phyloP scores from a whole-genome alignment of 1,140 invertebrate species.

The Pseudomyrmex gracilis region DNA sequence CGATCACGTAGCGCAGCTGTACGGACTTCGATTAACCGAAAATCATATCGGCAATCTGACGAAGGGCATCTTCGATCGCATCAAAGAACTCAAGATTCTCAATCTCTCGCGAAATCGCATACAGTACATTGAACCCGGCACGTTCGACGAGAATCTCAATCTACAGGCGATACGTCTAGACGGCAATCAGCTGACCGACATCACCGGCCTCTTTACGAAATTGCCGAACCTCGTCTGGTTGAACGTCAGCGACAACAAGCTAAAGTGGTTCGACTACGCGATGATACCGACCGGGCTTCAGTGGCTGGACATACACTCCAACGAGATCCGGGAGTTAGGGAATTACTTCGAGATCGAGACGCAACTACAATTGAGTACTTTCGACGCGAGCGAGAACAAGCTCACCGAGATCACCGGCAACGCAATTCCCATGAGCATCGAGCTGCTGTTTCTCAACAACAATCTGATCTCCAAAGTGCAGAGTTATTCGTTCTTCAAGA shows the following conservation, averaged over 20 bases:
- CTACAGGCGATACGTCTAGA: constrained; percentile 95
- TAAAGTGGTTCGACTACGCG: constrained; percentile 96
- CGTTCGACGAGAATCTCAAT: constrained; percentile 93
- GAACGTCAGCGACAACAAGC: constrained; percentile 95
- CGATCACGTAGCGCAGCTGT: constrained; percentile 91
- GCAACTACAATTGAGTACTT: constrained; percentile 92
- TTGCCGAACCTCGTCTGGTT: constrained; percentile 95
- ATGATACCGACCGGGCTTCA: constrained; percentile 95
- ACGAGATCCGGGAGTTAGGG: constrained; percentile 94
- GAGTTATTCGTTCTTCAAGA: constrained; percentile 97
- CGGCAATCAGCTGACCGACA: constrained; percentile 94
- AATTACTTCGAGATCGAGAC: constrained; percentile 96
- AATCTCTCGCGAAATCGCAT: constrained; percentile 96
- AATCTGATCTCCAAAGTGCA: constrained; percentile 95
- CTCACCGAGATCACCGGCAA: constrained; percentile 94
- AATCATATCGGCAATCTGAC: constrained; percentile 95
- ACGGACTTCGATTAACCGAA: constrained; percentile 93
- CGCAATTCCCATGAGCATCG: constrained; percentile 94
- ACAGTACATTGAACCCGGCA: constrained; percentile 92
- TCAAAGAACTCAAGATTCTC: constrained; percentile 93
- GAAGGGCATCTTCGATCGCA: constrained; percentile 93
- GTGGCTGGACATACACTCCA: constrained; percentile 95
- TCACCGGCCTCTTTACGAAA: constrained; percentile 93
- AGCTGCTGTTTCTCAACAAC: constrained; percentile 93
- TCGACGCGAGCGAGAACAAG: constrained; percentile 94